Percentiles rank a stretch among this genome's conserved stretches.
Conservation (phyloP, 2,797 vertebrate genomes). For the Sebastes taczanowskii region DNA sequence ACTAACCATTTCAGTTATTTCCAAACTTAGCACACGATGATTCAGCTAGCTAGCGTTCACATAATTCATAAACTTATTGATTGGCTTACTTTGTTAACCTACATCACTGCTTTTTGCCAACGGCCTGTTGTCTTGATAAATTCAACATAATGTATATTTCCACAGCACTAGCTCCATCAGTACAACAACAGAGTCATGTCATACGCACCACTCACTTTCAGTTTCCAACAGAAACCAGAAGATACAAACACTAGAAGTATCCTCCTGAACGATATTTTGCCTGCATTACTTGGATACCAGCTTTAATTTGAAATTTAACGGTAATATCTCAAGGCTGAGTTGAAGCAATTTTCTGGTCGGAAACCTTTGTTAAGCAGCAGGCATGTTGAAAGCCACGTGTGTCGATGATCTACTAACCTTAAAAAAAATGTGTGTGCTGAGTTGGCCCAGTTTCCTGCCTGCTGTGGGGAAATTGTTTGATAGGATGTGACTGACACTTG, state of each 20-base stretch:
- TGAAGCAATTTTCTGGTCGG: background rate
- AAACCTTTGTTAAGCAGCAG: background rate
- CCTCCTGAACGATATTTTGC: background rate
- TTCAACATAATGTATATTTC: background rate
- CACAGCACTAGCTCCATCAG: no score
- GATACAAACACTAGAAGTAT: no score
- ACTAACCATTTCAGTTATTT: background rate
- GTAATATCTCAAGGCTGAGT: background rate
- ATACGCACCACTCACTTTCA: no score
- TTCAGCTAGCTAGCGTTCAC: background rate
- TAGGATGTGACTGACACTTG: conserved; percentile 24
- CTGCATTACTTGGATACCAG: background rate
- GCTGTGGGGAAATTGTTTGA: conserved; percentile 13
- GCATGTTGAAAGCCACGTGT: background rate
- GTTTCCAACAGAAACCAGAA: no score
- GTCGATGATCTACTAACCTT: background rate
- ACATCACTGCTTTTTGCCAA: no score
- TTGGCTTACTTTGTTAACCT: no score
- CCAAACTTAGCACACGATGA: background rate
- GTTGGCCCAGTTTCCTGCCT: conserved; percentile 25
- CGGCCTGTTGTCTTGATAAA: background rate
- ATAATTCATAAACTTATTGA: background rate
- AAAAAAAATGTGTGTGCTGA: background rate
- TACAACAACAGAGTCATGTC: background rate
- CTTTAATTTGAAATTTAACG: background rate